A percentile compares a stretch with the other conserved stretches of the same genome.
phyloP scores from a whole-genome alignment of 1,140 invertebrate genomes.

The Chrysoperla carnea region DNA sequence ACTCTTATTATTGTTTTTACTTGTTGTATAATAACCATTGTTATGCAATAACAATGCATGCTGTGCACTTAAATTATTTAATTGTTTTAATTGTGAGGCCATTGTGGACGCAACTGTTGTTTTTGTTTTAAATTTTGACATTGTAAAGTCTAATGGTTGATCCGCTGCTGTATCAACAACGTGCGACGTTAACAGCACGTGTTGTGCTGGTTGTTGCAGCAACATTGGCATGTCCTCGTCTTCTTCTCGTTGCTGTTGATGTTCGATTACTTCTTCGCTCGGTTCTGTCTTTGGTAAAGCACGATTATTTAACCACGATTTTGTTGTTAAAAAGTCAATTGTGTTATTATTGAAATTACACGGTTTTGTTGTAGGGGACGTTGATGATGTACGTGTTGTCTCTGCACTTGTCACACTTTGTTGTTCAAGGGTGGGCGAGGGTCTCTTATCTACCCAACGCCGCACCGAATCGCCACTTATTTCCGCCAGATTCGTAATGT shows the following conservation, averaged over 20 bases:
- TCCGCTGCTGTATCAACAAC: slow-evolving; percentile 15
- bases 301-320: slow-evolving; percentile 9
- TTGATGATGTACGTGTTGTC: slow-evolving; percentile 4
- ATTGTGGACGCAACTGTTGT: slow-evolving; percentile 9
- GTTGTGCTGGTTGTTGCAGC: slow-evolving; percentile 19
- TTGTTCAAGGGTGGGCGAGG: slow-evolving; percentile 15
- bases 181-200: slow-evolving; percentile 14
- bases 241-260: slow-evolving; percentile 2
- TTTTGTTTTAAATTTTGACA: slow-evolving; percentile 25
- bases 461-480: slow-evolving; percentile 20
- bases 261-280: background rate
- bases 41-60: slow-evolving; percentile 17
- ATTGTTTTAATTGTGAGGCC: slow-evolving; percentile 16
- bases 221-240: slow-evolving; percentile 22
- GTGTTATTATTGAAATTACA: slow-evolving; percentile 18
- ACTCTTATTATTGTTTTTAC: slow-evolving; percentile 19
- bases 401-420: background rate
- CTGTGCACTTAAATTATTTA: slow-evolving; percentile 16
- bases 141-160: slow-evolving; percentile 27
- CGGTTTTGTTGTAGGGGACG: slow-evolving; percentile 5
- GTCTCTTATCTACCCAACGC: slow-evolving; percentile 22
- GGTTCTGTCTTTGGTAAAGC: background rate
- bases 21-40: slow-evolving; percentile 18
- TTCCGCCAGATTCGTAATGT: slow-evolving; percentile 22
- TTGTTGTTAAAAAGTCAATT: slow-evolving; percentile 16